A percentile compares a stretch with the other conserved stretches of the same genome.
Evolutionary conservation across 2,113 vertebrate species (phyloP).

Genomic region (Egretta garzetta): DNA sequence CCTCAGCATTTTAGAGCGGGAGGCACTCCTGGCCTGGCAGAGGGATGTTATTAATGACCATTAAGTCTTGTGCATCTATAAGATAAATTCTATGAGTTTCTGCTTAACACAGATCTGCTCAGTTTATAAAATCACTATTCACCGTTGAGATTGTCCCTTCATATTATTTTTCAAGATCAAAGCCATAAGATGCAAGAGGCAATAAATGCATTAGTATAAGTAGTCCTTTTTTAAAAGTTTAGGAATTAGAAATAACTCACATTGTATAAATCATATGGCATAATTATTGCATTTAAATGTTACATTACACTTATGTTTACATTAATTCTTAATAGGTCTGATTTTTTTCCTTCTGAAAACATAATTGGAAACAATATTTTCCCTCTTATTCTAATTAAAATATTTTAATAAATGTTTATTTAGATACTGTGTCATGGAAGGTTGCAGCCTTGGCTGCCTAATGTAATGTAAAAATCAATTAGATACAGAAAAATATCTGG

Average conservation of each 20-base stretch:
- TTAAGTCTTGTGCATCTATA: not conserved
- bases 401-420: conserved; percentile 72
- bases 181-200: not conserved
- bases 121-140: not conserved
- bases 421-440: conserved; percentile 67
- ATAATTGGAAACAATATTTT: conserved; percentile 75
- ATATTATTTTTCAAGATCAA: conserved; percentile 1
- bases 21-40: not conserved
- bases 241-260: conserved; percentile 29
- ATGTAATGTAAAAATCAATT: conserved; percentile 75
- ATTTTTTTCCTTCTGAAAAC: conserved; percentile 55
- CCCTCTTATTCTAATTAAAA: conserved; percentile 75
- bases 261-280: conserved; percentile 39
- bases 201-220: not conserved
- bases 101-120: not conserved
- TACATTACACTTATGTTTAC: conserved; percentile 64
- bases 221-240: conserved; percentile 35
- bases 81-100: not conserved
- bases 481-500: conserved; percentile 74
- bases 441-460: conserved; percentile 67
- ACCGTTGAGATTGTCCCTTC: not conserved
- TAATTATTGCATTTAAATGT: conserved; percentile 62
- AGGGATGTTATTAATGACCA: not conserved
- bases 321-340: conserved; percentile 69
- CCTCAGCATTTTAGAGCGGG: not conserved